phyloP scores from a whole-genome alignment of 2,113 vertebrate genomes.

The Numenius arquata region DNA sequence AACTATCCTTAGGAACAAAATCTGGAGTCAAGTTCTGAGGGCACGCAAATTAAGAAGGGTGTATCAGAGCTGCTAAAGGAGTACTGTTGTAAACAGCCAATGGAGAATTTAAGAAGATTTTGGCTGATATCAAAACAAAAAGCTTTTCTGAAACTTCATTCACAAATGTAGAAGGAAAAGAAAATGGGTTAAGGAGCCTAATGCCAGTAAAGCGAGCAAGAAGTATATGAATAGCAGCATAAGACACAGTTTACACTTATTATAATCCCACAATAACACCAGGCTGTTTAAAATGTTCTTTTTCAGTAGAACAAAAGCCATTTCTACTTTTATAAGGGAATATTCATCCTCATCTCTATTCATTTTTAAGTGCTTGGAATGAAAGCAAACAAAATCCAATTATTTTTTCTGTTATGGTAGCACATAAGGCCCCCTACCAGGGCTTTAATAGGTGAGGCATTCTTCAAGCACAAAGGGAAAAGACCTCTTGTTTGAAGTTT shows the following conservation, averaged over 20 bases:
- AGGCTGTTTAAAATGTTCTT: neutral
- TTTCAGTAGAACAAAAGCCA: neutral
- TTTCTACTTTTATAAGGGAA: neutral
- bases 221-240: neutral
- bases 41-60: neutral
- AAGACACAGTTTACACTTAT: neutral
- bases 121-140: neutral
- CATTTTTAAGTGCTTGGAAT: neutral
- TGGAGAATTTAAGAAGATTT: rapidly evolving
- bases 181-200: neutral
- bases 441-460: neutral
- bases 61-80: neutral
- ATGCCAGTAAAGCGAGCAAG: neutral
- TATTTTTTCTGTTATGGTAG: neutral
- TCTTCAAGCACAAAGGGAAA: neutral
- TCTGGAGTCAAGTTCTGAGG: neutral
- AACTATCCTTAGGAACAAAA: neutral
- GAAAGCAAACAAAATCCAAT: neutral
- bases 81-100: neutral
- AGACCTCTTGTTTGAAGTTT: neutral
- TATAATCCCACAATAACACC: neutral
- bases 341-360: neutral
- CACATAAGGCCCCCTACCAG: neutral
- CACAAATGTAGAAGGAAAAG: rapidly evolving
- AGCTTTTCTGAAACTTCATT: neutral